Base-by-base conservation (phyloP, 2,797 vertebrate species). In the Cyclura pinguis region DNA sequence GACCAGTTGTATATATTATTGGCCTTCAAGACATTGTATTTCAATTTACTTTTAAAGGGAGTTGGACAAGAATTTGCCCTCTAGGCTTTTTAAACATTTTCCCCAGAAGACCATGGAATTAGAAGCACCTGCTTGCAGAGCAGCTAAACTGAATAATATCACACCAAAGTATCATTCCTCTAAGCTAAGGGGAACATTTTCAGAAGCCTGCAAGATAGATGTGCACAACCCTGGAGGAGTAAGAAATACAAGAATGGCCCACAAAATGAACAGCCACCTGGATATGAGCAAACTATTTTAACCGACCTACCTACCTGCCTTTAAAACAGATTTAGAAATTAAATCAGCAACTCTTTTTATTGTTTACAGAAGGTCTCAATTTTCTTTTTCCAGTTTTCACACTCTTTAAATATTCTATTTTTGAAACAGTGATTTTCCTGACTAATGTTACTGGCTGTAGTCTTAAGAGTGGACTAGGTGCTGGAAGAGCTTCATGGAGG, bases 401-500 rank as follows among this genome's bases (percentile, higher is more conserved):
- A 85, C 32, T 89, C 83, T 89, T 93, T 94, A 95, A 95, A 93
- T 90, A 90, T 74, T 90, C 73, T 84, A 91, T 91, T 91, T 95
- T 95, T 96, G 91, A 95, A 94, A 92, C 93, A 91, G 84, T 93
- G 93, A 94, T 94, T 95, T 96, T 94, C 91, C 84, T 95, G 32
- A 93, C 88, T 93, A 92, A 96, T 96, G 95, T 95, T 89, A 88
- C 91, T 80, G 88, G 76, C 64, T 35, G 22, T 8, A 24, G 14
- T n/a, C 38, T 77, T 86, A 72, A 86, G 78, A 86, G 38, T n/a
- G 55, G 47, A 77, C 88, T 16, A 69, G 50, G 76, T 69, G 52
- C n/a, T 89, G 83, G 83, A 89, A 89, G 52, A 57, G 6, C 57
- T 62, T 73, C 64, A 29, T 38, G 55, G 52, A 90, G 77, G 77